Conservation (phyloP, 2,888 invertebrate species). For the Liposcelis brunnea region DNA sequence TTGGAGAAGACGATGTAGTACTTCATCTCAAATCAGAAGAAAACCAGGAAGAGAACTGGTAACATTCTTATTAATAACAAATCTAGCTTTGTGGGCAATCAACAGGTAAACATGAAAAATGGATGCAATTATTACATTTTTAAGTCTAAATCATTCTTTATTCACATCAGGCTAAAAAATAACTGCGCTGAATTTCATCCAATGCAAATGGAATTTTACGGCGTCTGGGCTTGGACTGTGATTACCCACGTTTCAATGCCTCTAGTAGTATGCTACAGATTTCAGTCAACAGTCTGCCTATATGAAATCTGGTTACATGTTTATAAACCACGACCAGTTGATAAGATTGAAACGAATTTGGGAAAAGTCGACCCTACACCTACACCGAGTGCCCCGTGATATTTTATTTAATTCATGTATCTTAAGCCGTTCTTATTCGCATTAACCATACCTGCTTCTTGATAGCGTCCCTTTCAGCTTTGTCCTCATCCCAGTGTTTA, state of each 20-base stretch:
- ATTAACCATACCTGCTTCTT: no score
- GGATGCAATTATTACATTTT: neutral
- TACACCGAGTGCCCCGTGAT: no score
- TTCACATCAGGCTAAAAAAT: slow-evolving; percentile 17
- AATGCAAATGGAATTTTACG: slow-evolving; percentile 28
- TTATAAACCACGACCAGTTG: slow-evolving; percentile 24
- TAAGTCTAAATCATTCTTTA: neutral
- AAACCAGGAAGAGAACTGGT: slow-evolving; percentile 76
- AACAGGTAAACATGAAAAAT: slow-evolving; percentile 23
- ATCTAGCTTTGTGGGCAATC: slow-evolving; percentile 74
- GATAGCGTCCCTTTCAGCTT: no score
- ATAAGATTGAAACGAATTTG: no score
- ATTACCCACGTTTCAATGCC: slow-evolving; percentile 29
- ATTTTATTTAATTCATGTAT: no score
- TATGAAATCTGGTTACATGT: slow-evolving; percentile 31
- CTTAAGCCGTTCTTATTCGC: no score
- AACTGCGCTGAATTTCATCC: slow-evolving; percentile 27
- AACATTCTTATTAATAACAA: slow-evolving; percentile 64
- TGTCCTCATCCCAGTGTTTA: no score
- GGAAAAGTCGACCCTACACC: no score
- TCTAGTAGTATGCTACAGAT: slow-evolving; percentile 29
- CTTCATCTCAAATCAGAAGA: slow-evolving; percentile 45
- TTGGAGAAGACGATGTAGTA: slow-evolving; percentile 51
- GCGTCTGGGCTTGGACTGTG: slow-evolving; percentile 28
- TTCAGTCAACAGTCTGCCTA: slow-evolving; percentile 29